Base-by-base conservation (phyloP, 2,113 vertebrate species). In the Verasper variegatus region DNA sequence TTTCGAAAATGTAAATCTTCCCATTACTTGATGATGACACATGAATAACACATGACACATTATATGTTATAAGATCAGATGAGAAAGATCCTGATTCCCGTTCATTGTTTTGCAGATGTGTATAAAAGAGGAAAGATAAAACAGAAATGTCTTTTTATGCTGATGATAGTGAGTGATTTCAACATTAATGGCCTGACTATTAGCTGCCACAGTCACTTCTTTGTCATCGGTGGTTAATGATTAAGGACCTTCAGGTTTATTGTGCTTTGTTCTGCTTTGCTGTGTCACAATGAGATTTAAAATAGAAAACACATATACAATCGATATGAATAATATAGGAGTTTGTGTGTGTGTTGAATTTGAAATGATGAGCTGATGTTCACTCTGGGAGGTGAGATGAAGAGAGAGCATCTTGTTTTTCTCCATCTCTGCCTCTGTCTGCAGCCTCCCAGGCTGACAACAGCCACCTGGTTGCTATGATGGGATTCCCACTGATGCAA, bases 401-500 rank as follows among this genome's bases (percentile, higher is more conserved):
- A 15, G 4, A 57, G 21, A 23, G n/a, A 66, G 26, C 26, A 27
- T 20, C 47, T 87, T 85, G 81, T 82, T 85, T 81, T 85, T 75
- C 74, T 74, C 26, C 70, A 27, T 60, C 75, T 68, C 75, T 27
- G 78, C 74, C 68, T 31, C 27, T 31, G 27, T 6, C 31, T 31
- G 31, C 31, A 31, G 31, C 31, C 6, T 82, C 85, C 68, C 68
- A 18, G 83, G 71, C 52, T 71, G 54, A 40, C 56, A 67, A 56
- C 45, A 35, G 58, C 57, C 62, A 26, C 70, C 77, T 51, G 66
- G 91, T 93, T 93, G 84, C 90, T 74, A 87, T 77, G 88, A 88
- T 71, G 81, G 66, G 88, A 68, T 80, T 78, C 81, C 78, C 77
- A 88, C 83, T 93, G 92, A 93, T 92, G 92, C 92, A 93, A 93